Evolutionary conservation across 2,113 vertebrate species (phyloP).

Genomic region (Nymphicus hollandicus): DNA sequence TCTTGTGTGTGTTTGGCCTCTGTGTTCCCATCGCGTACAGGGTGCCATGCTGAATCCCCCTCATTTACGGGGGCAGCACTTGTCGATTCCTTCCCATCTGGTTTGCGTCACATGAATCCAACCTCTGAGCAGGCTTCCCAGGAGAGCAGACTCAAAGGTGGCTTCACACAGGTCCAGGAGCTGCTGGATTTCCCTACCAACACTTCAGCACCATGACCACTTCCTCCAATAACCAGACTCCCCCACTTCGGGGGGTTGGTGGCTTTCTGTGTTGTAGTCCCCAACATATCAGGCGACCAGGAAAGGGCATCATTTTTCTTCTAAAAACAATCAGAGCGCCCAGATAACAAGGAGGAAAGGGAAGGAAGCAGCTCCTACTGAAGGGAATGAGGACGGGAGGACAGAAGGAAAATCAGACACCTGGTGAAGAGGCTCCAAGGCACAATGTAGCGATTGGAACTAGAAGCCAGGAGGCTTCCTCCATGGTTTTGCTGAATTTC

Average conservation of each 20-base stretch:
- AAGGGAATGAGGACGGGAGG: neutral
- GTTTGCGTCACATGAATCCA: accelerated
- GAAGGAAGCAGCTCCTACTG: neutral
- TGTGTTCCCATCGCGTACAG: accelerated
- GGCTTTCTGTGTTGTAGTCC: neutral
- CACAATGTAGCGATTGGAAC: neutral
- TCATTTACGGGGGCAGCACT: neutral
- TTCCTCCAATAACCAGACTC: neutral
- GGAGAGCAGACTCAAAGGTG: neutral
- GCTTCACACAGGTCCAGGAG: neutral
- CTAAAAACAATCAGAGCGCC: neutral
- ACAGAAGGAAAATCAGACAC: neutral
- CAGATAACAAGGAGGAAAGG: neutral
- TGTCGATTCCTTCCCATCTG: neutral
- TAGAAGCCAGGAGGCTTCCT: neutral
- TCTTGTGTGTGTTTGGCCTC: neutral
- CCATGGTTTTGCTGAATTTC: neutral
- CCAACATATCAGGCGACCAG: neutral
- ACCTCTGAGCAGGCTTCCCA: neutral
- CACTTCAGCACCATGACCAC: neutral
- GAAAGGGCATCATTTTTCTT: neutral
- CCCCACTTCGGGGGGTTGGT: accelerated
- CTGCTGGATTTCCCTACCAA: neutral
- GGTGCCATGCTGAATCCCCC: neutral
- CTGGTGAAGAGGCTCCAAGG: accelerated